Evolutionary conservation across 2,113 vertebrate species (phyloP).

Genomic region (Phainopepla nitens): DNA sequence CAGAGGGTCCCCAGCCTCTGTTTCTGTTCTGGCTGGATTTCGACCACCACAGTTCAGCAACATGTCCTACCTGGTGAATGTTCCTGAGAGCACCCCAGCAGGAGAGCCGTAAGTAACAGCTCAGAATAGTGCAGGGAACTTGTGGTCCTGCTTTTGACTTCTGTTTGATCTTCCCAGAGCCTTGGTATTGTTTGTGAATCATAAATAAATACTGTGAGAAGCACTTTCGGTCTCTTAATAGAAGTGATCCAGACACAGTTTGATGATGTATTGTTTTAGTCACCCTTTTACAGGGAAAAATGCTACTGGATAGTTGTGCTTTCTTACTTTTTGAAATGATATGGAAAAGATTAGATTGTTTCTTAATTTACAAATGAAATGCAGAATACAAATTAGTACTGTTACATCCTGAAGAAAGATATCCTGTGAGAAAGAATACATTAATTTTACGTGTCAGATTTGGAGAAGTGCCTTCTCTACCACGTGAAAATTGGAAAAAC

Average conservation of each 20-base stretch:
- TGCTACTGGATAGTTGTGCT: background rate
- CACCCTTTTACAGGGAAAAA: background rate
- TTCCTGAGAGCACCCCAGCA: slow-evolving; percentile 78
- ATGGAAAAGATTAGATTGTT: background rate
- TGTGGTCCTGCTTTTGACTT: background rate
- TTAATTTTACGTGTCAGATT: background rate
- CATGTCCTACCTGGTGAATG: slow-evolving; percentile 71
- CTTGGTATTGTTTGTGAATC: background rate
- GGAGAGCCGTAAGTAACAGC: slow-evolving; percentile 79
- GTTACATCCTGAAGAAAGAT: background rate
- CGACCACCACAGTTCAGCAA: slow-evolving; percentile 85
- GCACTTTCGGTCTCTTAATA: background rate
- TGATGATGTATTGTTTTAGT: background rate
- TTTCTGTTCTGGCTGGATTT: slow-evolving; percentile 80
- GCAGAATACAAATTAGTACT: background rate
- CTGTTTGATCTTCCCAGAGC: background rate
- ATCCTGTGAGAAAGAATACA: background rate
- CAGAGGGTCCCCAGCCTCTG: slow-evolving; percentile 72
- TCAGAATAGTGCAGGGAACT: background rate
- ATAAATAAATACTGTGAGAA: background rate
- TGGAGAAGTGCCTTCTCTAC: background rate
- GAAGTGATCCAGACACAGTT: background rate
- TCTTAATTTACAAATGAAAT: background rate
- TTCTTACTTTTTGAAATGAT: background rate
- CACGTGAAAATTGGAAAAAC: background rate